Base-by-base conservation (phyloP, 1,140 invertebrate species). In the Stegodyphus mimosarum region DNA sequence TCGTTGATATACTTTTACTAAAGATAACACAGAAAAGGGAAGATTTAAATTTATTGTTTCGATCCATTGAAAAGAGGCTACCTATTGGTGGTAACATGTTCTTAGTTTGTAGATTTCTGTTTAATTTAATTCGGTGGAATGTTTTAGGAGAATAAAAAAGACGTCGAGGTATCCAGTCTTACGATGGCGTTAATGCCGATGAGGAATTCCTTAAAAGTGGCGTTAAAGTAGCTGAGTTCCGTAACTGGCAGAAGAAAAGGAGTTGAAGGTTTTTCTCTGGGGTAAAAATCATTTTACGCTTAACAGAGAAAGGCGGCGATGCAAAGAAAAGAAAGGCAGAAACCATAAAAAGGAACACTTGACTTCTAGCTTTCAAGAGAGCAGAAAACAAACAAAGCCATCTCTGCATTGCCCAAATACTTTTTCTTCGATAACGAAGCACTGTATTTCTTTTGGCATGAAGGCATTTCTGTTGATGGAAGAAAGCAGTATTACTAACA, bases 251-350 rank as follows among this genome's bases (percentile, higher is more conserved):
- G 33, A 51, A 71, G 69, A 55, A 60, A 51, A 50, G 33, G 49
- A 71, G 15, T 18, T 52, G 78, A 55, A 60, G 66, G 66, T 70
- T 72, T 55, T 71, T 55, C 52, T 70, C 64, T 69, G 48, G 69
- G 66, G 52, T 80, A 71, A 80, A 80, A 80, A 80, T 72, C 78
- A 80, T 80, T 80, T 80, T 80, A 80, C 69, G 67, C 78, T 60
- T 71, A 71, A 51, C 7, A 51, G 69, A 71, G 69, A 50, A 50
- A 69, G 50, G 67, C 51, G 69, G n/a, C 18, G 78, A 60, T 60
- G 69, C 78, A 60, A 52, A 63, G 69, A 63, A 55, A 72, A 71
- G 33, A 63, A 80, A 71, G 9, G 48, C 55, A 50, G 33, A 60
- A 55, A 71, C 51, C 66, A 80, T 80, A 71, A 80, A 80, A 71